Conservation (phyloP, 2,113 vertebrate genomes). For the Egretta garzetta region DNA sequence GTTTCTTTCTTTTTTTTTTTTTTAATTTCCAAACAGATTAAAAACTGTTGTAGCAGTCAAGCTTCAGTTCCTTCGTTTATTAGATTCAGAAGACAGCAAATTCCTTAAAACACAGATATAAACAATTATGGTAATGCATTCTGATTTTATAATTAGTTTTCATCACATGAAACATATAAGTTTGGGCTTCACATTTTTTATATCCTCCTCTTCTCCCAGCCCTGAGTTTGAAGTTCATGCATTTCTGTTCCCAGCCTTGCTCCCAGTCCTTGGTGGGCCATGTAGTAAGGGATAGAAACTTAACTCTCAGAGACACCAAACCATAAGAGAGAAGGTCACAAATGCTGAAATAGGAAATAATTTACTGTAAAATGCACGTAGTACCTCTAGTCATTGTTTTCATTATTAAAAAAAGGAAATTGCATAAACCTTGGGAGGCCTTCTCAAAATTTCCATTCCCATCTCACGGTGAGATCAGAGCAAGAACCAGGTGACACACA, state of each 20-base stretch:
- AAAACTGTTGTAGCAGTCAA: conserved; percentile 75
- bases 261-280: background rate
- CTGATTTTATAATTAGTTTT: conserved; percentile 72
- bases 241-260: background rate
- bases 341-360: background rate
- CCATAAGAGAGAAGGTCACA: background rate
- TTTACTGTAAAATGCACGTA: background rate
- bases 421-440: background rate
- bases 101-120: conserved; percentile 77
- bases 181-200: conserved; percentile 27
- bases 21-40: conserved; percentile 76
- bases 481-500: background rate
- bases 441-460: background rate
- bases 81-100: conserved; percentile 77
- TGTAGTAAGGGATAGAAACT: background rate
- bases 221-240: background rate
- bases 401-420: background rate
- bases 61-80: conserved; percentile 75
- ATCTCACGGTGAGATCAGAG: background rate
- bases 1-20: background rate
- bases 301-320: background rate
- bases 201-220: background rate
- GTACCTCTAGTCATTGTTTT: background rate
- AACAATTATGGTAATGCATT: conserved; percentile 75
- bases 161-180: conserved; percentile 34